These are phyloP conservation scores for Dufourea novaeangliae DNA, from an alignment of 1,140 invertebrate genomes.

Conservation along the genomic window DNA sequence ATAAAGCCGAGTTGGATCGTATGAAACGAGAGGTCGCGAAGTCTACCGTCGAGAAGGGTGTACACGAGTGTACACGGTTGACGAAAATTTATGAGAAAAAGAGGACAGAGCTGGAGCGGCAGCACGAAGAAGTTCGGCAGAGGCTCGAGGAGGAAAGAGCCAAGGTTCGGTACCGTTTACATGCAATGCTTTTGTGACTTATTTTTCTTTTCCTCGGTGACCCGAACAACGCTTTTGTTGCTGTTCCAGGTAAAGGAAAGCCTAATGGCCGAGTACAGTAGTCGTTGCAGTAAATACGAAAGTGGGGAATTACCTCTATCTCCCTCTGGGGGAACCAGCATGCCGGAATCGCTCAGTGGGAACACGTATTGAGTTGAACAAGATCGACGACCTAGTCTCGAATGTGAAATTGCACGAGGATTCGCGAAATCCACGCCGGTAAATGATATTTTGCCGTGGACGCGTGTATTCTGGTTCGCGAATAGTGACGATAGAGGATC, in stretches of 20 bases:
- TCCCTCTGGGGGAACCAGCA: slow-evolving; percentile 73
- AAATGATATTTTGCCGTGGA: slow-evolving; percentile 11
- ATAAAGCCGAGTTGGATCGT: slow-evolving; percentile 93
- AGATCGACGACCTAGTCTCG: slow-evolving; percentile 23
- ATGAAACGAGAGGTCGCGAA: slow-evolving; percentile 89
- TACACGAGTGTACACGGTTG: slow-evolving; percentile 89
- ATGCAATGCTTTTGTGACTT: not conserved
- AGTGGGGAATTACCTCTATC: slow-evolving; percentile 75
- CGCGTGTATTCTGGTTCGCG: not conserved
- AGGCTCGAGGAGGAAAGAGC: slow-evolving; percentile 86
- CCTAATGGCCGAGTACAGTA: slow-evolving; percentile 75
- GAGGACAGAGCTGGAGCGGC: slow-evolving; percentile 87
- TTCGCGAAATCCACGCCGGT: slow-evolving; percentile 1
- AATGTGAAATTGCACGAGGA: slow-evolving; percentile 10
- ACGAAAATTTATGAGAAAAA: slow-evolving; percentile 89
- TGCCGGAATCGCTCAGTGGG: slow-evolving; percentile 74
- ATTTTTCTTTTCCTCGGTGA: not conserved
- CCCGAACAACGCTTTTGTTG: not conserved
- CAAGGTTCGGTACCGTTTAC: slow-evolving; percentile 82
- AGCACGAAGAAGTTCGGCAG: slow-evolving; percentile 89
- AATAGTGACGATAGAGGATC: not conserved
- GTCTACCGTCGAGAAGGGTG: slow-evolving; percentile 90
- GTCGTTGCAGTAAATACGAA: slow-evolving; percentile 78
- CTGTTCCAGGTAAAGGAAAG: slow-evolving; percentile 68
- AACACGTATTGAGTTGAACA: slow-evolving; percentile 72